Evolutionary conservation across 2,888 invertebrate genomes (phyloP), one percentile per base, ranked within the genome.

Genomic region (Stenurella melanura): DNA sequence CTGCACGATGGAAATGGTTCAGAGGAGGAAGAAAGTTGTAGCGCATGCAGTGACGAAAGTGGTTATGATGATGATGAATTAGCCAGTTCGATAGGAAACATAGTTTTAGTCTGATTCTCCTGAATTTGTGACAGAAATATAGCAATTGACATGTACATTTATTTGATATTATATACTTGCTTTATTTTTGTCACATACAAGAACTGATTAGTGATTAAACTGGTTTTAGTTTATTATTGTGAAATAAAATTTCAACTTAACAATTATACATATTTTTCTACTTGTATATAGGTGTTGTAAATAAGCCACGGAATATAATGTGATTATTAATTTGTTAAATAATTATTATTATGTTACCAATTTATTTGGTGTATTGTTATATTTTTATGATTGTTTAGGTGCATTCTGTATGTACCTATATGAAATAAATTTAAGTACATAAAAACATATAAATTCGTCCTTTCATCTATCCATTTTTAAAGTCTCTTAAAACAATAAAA

Each of bases 1-100:
- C 70, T 34, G 21, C 78, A 77, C 17, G 74, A 80, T 38, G 78
- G 78, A 26, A 66, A 61, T 42, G 56, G 26, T 18, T 74, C 58
- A 7, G 80, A 82, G 71, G 90, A 90, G 67, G 90, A 91, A 74
- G 91, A 91, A 80, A 89, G 89, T 81, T 94, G 94, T 86, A 96
- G 96, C 86, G 96, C 95, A 79, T 95, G 96, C 87, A 96, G 96
- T 88, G 97, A 97, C 86, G 97, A 97, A 88, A 96, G 96, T 74
- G 97, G 97, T 4, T 97, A 96, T 89, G 97, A 96, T 34, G 97
- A 97, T 88, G 92, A 93, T 79, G 94, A 94, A 80, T 81, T 89
- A 64, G 85, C 87, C 30, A 88, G 86, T 81, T 88, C 88, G 38
- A 87, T 90, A 73, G 87, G 86, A 38, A 89, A 88, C 77, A 86